A percentile compares a stretch with the other conserved stretches of the same genome.
Evolutionary conservation across 2,888 invertebrate species (phyloP).

Genomic region (Labia minor): DNA sequence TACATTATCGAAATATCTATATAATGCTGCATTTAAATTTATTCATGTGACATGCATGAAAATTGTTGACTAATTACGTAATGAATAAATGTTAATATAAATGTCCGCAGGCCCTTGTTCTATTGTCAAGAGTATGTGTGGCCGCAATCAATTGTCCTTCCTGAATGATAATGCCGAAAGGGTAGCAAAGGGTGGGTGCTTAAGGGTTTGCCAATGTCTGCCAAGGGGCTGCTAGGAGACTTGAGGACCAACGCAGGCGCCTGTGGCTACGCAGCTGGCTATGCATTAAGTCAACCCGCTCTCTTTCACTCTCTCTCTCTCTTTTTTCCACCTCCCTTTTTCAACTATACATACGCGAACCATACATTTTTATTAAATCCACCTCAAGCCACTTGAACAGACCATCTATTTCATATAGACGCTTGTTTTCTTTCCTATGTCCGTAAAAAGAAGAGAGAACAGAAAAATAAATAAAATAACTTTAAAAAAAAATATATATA

Average conservation of each 20-base stretch:
- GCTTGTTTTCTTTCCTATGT: too few species aligned
- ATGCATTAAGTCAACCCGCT: neutral
- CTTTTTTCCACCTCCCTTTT: neutral
- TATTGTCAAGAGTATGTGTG: conserved; percentile 1
- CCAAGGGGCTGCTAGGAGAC: neutral
- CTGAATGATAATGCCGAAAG: neutral
- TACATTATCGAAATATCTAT: too few species aligned
- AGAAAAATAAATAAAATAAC: neutral
- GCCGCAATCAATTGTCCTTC: conserved; percentile 8
- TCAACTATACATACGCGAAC: neutral
- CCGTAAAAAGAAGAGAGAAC: neutral
- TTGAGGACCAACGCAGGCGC: neutral
- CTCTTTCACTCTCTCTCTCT: neutral
- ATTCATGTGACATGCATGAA: conserved; percentile 1
- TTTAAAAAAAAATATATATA: too few species aligned
- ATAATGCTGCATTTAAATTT: neutral
- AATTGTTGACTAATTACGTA: conserved; percentile 7
- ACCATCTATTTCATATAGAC: neutral
- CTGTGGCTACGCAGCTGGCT: neutral
- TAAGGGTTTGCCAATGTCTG: conserved; percentile 1
- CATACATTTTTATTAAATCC: conserved; percentile 2
- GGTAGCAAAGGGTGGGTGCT: neutral
- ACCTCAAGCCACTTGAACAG: neutral
- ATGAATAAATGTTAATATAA: conserved; percentile 8
- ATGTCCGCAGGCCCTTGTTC: neutral